These are phyloP conservation scores for Nansenia antarctica DNA, from an alignment of 2,113 vertebrate species.

Conservation along the genomic window DNA sequence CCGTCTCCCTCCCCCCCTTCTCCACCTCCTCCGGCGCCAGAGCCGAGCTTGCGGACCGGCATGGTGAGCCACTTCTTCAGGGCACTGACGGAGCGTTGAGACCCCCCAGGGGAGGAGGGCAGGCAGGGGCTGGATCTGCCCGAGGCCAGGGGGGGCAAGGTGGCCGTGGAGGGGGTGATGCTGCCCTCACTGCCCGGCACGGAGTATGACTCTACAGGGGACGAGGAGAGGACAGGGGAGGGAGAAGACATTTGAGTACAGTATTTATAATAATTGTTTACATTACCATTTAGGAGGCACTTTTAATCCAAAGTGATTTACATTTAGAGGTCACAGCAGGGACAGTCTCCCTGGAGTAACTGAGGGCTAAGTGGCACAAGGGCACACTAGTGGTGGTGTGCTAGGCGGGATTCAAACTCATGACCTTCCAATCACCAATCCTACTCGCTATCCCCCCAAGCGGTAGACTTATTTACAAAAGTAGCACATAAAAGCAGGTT, in stretches of 20 bases:
- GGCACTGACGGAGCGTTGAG: slow-evolving; percentile 75
- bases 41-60: slow-evolving; percentile 75
- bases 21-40: slow-evolving; percentile 49
- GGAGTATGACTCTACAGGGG: slow-evolving; percentile 79
- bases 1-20: slow-evolving; percentile 58
- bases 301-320: too few species aligned
- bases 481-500: too few species aligned
- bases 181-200: slow-evolving; percentile 79
- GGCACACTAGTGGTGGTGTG: too few species aligned
- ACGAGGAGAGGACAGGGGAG: slow-evolving; percentile 17
- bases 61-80: slow-evolving; percentile 83
- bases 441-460: too few species aligned
- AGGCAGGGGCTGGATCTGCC: slow-evolving; percentile 78
- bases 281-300: too few species aligned
- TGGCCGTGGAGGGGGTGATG: slow-evolving; percentile 72
- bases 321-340: too few species aligned
- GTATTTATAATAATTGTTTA: too few species aligned
- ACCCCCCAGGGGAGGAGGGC: slow-evolving; percentile 57
- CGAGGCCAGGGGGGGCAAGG: slow-evolving; percentile 73
- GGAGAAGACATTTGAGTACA: not conserved
- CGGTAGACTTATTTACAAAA: too few species aligned
- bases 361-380: too few species aligned
- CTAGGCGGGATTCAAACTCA: too few species aligned
- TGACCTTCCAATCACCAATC: too few species aligned
- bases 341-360: too few species aligned